phyloP scores from a whole-genome alignment of 2,888 invertebrate species.

The Drosophila stalkeri region DNA sequence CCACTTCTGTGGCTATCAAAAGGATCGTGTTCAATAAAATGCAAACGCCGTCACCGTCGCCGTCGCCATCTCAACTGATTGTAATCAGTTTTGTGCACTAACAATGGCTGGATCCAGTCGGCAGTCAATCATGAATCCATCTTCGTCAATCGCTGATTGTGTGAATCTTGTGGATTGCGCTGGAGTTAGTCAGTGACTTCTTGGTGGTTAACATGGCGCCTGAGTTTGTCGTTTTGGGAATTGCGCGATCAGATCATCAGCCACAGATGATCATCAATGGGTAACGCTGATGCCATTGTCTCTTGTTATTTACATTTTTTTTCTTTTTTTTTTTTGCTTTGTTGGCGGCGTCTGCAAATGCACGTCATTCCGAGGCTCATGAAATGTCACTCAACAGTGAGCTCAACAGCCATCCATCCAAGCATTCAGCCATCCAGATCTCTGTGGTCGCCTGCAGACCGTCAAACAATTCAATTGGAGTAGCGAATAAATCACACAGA shows the following conservation, averaged over 20 bases:
- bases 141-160: slow-evolving; percentile 65
- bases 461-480: slow-evolving; percentile 85
- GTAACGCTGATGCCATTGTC: slow-evolving; percentile 49
- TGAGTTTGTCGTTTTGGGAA: slow-evolving; percentile 83
- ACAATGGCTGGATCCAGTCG: slow-evolving; percentile 65
- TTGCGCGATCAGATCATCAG: slow-evolving; percentile 79
- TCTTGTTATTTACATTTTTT: slow-evolving; percentile 22
- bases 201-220: slow-evolving; percentile 84
- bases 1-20: slow-evolving; percentile 48
- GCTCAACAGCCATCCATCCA: slow-evolving; percentile 30
- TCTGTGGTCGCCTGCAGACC: slow-evolving; percentile 46
- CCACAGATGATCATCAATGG: slow-evolving; percentile 73
- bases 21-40: slow-evolving; percentile 78
- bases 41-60: slow-evolving; percentile 63
- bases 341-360: slow-evolving; percentile 78
- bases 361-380: slow-evolving; percentile 83
- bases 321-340: slow-evolving; percentile 25
- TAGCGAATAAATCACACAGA: slow-evolving; percentile 85
- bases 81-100: slow-evolving; percentile 62
- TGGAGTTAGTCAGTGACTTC: slow-evolving; percentile 62
- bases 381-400: slow-evolving; percentile 84
- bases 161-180: slow-evolving; percentile 26
- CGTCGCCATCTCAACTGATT: slow-evolving; percentile 50
- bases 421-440: slow-evolving; percentile 31
- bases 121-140: slow-evolving; percentile 76